These are phyloP conservation scores for Drosophila pegasa DNA, from an alignment of 2,888 invertebrate species.

Conservation along the genomic window DNA sequence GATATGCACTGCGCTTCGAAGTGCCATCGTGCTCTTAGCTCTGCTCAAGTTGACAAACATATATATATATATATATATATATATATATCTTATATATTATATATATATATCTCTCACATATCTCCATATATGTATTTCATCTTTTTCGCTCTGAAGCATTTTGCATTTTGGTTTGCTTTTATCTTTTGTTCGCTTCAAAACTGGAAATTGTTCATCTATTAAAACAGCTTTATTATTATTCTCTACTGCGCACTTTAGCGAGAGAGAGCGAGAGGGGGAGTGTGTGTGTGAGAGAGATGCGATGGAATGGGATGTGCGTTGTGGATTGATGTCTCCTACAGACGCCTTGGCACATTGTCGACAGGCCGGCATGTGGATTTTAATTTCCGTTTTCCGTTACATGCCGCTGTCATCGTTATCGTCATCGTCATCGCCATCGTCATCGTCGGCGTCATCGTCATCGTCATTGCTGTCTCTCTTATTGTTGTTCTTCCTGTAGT, in stretches of 20 bases:
- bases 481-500: constrained; percentile 1
- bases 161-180: constrained; percentile 24
- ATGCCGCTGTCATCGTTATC: constrained; percentile 61
- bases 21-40: neutral
- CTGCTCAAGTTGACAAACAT: neutral
- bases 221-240: constrained; percentile 33
- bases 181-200: constrained; percentile 32
- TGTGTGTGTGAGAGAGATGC: neutral
- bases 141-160: constrained; percentile 1
- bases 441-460: constrained; percentile 11
- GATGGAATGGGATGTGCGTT: neutral
- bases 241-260: constrained; percentile 30
- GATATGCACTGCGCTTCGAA: neutral
- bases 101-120: neutral
- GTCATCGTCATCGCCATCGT: constrained; percentile 45
- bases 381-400: constrained; percentile 72
- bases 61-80: neutral
- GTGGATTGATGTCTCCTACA: constrained; percentile 33
- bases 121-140: neutral
- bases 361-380: constrained; percentile 55
- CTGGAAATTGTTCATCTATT: constrained; percentile 25
- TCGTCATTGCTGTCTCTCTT: constrained; percentile 2
- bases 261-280: neutral
- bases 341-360: constrained; percentile 40
- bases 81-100: neutral